A percentile compares a stretch with the other conserved stretches of the same genome.
These are phyloP conservation scores for Chaitophorus viminalis DNA, from an alignment of 2,888 invertebrate genomes.

Conservation along the genomic window DNA sequence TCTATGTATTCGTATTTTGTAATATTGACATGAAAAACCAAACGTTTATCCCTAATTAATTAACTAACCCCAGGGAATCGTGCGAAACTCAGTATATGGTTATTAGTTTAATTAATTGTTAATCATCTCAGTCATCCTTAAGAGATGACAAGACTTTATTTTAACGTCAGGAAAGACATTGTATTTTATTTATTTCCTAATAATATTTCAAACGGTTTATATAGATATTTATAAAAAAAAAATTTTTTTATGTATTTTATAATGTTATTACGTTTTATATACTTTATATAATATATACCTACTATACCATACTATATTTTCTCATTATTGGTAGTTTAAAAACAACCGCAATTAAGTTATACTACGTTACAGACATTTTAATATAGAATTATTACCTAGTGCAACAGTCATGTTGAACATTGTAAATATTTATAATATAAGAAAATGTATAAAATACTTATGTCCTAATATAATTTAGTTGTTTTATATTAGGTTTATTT, in stretches of 20 bases:
- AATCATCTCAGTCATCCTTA: background rate
- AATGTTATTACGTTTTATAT: background rate
- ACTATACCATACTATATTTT: conserved; percentile 28
- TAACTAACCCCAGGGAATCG: conserved; percentile 21
- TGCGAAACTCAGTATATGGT: background rate
- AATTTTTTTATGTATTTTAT: background rate
- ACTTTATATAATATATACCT: no score
- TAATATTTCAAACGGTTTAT: background rate
- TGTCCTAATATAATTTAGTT: background rate
- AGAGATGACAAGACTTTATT: conserved; percentile 4
- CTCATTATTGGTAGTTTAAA: background rate
- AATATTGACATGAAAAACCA: background rate
- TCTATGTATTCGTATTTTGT: conserved; percentile 24
- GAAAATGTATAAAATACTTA: background rate
- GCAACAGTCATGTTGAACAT: background rate
- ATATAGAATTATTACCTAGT: conserved; percentile 18
- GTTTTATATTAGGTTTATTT: background rate
- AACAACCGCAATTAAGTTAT: conserved; percentile 2
- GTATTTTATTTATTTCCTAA: background rate
- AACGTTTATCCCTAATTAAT: background rate
- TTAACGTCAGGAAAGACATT: conserved; percentile 5
- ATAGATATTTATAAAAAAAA: background rate
- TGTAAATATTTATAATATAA: conserved; percentile 5
- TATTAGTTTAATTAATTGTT: background rate
- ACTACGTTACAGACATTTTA: background rate